These are phyloP conservation scores for Eupithecia vulgata DNA, from an alignment of 2,888 invertebrate genomes.

Conservation along the genomic window DNA sequence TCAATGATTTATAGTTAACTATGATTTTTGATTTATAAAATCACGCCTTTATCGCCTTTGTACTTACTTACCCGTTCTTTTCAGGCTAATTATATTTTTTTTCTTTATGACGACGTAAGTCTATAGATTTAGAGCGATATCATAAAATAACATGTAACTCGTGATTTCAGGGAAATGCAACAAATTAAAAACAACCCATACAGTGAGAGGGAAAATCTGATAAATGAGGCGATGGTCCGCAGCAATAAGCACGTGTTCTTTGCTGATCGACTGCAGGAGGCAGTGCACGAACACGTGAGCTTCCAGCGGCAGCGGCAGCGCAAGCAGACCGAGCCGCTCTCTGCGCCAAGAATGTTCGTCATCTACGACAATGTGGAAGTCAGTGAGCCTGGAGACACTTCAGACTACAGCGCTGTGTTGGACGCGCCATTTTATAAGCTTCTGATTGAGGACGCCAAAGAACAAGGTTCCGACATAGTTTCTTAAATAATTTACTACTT, in stretches of 20 bases:
- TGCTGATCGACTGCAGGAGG: slow-evolving; percentile 88
- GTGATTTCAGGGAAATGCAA: slow-evolving; percentile 79
- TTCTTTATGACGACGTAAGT: not conserved
- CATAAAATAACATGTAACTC: not conserved
- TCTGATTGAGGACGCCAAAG: slow-evolving; percentile 82
- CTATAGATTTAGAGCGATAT: not conserved
- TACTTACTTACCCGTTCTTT: slow-evolving; percentile 1
- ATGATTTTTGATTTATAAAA: slow-evolving; percentile 60
- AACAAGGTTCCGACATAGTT: slow-evolving; percentile 60
- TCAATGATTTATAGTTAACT: slow-evolving; percentile 52
- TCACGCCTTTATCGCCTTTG: slow-evolving; percentile 38
- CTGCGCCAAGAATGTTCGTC: slow-evolving; percentile 86
- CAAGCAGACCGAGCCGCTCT: slow-evolving; percentile 81
- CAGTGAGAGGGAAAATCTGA: slow-evolving; percentile 73
- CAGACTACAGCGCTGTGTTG: slow-evolving; percentile 83
- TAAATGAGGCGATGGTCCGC: slow-evolving; percentile 81
- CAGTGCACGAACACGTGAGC: slow-evolving; percentile 85
- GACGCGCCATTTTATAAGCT: slow-evolving; percentile 86
- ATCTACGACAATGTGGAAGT: slow-evolving; percentile 90
- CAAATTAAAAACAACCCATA: slow-evolving; percentile 78
- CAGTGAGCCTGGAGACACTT: slow-evolving; percentile 85
- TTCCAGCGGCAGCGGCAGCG: slow-evolving; percentile 69
- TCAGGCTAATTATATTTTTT: not conserved
- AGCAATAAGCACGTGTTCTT: slow-evolving; percentile 86
- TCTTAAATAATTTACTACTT: not conserved